These are phyloP conservation scores for Sebastes kiyomatsui DNA, from an alignment of 2,797 vertebrate species.

Conservation along the genomic window DNA sequence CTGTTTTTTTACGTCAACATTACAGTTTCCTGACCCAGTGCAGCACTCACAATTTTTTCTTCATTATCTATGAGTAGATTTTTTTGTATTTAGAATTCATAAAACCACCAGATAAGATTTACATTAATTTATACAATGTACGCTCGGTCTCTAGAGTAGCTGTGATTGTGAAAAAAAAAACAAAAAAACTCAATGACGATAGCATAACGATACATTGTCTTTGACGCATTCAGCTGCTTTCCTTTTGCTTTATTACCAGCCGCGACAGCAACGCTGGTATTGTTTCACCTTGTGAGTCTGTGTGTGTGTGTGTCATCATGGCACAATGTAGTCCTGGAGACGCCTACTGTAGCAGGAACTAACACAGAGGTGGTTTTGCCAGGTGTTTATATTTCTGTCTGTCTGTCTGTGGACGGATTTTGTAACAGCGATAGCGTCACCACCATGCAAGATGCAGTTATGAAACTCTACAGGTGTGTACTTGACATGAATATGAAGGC, in stretches of 20 bases:
- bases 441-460: rapidly evolving
- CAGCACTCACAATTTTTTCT: too few relatives aligned
- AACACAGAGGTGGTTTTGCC: background rate
- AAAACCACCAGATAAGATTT: background rate
- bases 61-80: background rate
- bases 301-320: background rate
- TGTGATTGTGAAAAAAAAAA: background rate
- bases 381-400: background rate
- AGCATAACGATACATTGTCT: background rate
- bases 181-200: background rate
- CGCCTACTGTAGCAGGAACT: background rate
- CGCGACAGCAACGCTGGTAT: rapidly evolving
- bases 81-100: background rate
- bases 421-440: background rate
- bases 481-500: too few relatives aligned
- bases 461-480: background rate
- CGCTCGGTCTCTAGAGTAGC: background rate
- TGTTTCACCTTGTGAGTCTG: too few relatives aligned
- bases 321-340: background rate
- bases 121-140: background rate
- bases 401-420: rapidly evolving
- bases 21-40: too few relatives aligned
- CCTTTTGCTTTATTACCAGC: background rate
- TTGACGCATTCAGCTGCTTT: background rate
- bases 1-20: too few relatives aligned